Conservation (phyloP, 2,113 vertebrate species). For the Cyprinus carpio region DNA sequence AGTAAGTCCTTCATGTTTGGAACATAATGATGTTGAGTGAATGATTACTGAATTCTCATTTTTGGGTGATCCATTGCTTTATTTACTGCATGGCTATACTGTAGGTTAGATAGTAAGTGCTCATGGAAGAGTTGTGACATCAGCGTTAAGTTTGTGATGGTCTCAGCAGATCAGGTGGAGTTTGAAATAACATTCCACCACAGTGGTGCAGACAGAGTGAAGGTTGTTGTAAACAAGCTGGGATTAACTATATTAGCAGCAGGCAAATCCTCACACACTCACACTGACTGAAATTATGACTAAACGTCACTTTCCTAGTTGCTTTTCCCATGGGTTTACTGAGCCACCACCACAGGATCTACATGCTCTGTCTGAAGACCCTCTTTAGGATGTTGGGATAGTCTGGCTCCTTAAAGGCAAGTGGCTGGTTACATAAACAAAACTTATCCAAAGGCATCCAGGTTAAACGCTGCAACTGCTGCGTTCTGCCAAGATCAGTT, state of each 20-base stretch:
- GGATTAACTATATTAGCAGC: background rate
- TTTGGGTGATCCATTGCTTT: background rate
- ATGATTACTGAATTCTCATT: background rate
- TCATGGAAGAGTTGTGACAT: too few relatives aligned
- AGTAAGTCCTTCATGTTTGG: too few relatives aligned
- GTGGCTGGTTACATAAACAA: conserved; percentile 11
- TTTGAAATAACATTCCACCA: background rate
- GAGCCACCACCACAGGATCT: background rate
- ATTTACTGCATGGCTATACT: background rate
- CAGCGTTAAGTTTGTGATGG: background rate
- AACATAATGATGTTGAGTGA: background rate
- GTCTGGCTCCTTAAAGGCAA: conserved; percentile 1
- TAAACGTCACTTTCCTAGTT: too few relatives aligned
- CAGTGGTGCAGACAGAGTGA: background rate
- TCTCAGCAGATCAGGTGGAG: background rate
- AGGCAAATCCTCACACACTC: background rate
- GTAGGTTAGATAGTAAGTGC: background rate
- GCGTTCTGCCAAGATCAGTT: conserved; percentile 25
- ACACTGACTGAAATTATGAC: background rate
- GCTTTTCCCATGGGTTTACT: background rate
- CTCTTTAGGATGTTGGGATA: background rate
- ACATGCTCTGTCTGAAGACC: background rate
- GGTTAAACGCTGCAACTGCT: conserved; percentile 14
- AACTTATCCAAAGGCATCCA: conserved; percentile 34
- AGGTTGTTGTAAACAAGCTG: background rate